These are phyloP conservation scores for Coptodon bakossiorum DNA, from an alignment of 2,113 vertebrate species.

Conservation along the genomic window DNA sequence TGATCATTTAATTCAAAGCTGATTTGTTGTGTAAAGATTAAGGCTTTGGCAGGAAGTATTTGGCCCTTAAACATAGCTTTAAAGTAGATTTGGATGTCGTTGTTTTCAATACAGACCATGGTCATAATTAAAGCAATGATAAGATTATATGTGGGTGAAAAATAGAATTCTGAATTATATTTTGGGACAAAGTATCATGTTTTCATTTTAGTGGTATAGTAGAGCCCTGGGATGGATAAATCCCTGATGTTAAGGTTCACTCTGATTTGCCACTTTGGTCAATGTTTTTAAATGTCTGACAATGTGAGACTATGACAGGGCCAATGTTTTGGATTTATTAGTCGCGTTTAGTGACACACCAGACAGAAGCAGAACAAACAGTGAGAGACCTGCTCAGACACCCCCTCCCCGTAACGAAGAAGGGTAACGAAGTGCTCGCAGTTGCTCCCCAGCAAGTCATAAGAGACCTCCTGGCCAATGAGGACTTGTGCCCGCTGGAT, in stretches of 20 bases:
- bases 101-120: background rate
- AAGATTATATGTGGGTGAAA: background rate
- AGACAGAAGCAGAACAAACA: constrained; percentile 24
- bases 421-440: constrained; percentile 93
- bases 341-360: background rate
- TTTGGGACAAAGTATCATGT: background rate
- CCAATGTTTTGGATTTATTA: background rate
- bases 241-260: background rate
- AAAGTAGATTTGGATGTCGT: background rate
- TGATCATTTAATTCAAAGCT: background rate
- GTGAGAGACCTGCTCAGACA: constrained; percentile 84
- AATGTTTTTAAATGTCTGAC: background rate
- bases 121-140: background rate
- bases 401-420: constrained; percentile 82
- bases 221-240: background rate
- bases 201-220: background rate
- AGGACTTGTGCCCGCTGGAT: constrained; percentile 74
- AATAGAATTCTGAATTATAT: background rate
- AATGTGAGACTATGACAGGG: background rate
- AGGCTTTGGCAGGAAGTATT: background rate
- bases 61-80: background rate
- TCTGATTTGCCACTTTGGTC: background rate
- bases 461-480: constrained; percentile 82
- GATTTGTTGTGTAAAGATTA: background rate
- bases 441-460: constrained; percentile 84